These are phyloP conservation scores for Ctenopoma multispine DNA, from an alignment of 2,797 vertebrate species.

Conservation along the genomic window DNA sequence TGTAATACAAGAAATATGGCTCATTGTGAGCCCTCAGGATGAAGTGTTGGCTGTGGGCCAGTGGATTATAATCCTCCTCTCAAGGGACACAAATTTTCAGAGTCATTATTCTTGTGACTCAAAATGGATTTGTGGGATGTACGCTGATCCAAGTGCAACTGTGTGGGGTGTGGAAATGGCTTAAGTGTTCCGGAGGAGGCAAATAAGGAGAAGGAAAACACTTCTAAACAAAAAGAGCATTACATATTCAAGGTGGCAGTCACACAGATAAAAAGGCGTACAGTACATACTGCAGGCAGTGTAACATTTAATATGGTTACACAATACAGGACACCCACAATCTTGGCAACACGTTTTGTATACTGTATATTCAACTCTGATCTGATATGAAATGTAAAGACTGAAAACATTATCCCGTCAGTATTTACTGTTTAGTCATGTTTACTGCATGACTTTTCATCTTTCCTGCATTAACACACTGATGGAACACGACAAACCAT, in stretches of 20 bases:
- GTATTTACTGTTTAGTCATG: background rate
- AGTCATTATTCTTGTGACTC: slow-evolving; percentile 60
- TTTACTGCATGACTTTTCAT: background rate
- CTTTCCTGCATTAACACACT: background rate
- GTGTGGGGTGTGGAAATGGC: slow-evolving; percentile 64
- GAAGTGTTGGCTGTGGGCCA: slow-evolving; percentile 45
- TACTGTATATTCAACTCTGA: background rate
- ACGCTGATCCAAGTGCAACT: slow-evolving; percentile 56
- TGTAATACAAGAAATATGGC: slow-evolving; percentile 31
- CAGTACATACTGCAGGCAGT: slow-evolving; percentile 30
- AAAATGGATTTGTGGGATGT: slow-evolving; percentile 56
- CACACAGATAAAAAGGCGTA: slow-evolving; percentile 21
- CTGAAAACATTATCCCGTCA: background rate
- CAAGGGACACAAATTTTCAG: slow-evolving; percentile 46
- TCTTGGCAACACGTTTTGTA: slow-evolving; percentile 8
- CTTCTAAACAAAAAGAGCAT: slow-evolving; percentile 45
- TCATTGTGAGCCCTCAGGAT: slow-evolving; percentile 30
- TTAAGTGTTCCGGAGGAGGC: slow-evolving; percentile 55
- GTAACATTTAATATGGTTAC: slow-evolving; percentile 50
- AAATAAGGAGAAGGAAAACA: slow-evolving; percentile 46
- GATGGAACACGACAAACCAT: background rate
- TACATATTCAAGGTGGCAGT: slow-evolving; percentile 46
- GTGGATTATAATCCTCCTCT: slow-evolving; percentile 63
- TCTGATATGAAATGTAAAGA: slow-evolving; percentile 4
- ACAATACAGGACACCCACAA: slow-evolving; percentile 48